Percentiles rank a stretch among this genome's conserved stretches.
phyloP scores from a whole-genome alignment of 1,140 invertebrate species.

The Platorchestia sp. region DNA sequence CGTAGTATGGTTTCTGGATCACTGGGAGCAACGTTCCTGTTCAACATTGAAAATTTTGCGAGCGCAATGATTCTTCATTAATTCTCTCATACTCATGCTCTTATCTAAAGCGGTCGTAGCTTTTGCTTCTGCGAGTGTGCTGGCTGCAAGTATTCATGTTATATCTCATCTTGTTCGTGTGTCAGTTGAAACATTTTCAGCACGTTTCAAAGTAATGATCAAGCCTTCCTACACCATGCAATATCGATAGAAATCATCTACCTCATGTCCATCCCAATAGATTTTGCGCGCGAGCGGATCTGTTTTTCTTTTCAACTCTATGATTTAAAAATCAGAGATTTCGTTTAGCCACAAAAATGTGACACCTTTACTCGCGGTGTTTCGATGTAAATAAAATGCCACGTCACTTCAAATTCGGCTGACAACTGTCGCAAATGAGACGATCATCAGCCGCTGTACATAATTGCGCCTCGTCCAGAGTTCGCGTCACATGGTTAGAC shows the following conservation, averaged over 20 bases:
- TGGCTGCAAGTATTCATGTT: not conserved
- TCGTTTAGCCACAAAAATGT: not conserved
- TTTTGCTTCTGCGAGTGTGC: not conserved
- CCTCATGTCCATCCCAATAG: not conserved
- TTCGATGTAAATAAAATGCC: not conserved
- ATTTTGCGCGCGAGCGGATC: not conserved
- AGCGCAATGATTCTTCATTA: not conserved
- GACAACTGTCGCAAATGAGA: not conserved
- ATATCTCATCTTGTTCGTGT: not conserved
- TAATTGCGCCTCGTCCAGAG: not conserved
- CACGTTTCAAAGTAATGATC: not conserved
- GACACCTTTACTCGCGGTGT: not conserved
- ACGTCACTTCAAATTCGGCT: not conserved
- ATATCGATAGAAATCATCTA: not conserved
- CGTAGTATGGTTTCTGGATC: not conserved
- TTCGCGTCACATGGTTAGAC: not conserved
- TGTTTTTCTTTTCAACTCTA: not conserved
- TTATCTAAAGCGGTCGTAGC: not conserved
- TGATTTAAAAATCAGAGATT: not conserved
- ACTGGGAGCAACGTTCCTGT: not conserved
- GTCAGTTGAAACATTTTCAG: not conserved
- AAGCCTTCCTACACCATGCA: not conserved
- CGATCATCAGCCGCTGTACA: not conserved
- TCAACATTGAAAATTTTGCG: not conserved
- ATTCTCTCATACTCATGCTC: not conserved